Evolutionary conservation across 2,888 invertebrate species (phyloP).

Genomic region (Crossocerus cetratus): DNA sequence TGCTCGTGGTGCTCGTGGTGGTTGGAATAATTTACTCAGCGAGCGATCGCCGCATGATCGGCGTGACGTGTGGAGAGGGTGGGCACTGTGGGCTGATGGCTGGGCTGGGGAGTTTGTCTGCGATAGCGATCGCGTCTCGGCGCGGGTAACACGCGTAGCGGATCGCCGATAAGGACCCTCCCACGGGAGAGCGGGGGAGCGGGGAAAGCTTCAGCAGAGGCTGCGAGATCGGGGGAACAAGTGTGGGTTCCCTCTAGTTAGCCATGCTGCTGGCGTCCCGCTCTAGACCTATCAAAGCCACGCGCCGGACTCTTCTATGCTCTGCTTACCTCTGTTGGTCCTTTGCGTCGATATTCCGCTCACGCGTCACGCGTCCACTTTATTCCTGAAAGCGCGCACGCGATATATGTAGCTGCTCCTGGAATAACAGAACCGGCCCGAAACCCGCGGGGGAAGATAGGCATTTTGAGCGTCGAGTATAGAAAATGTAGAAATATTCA

Average conservation of each 20-base stretch:
- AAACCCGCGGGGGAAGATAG: too few relatives aligned
- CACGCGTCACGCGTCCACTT: conserved; percentile 10
- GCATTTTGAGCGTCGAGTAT: too few relatives aligned
- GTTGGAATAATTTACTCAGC: too few relatives aligned
- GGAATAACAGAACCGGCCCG: too few relatives aligned
- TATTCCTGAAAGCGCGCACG: too few relatives aligned
- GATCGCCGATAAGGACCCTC: not conserved
- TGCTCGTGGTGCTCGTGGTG: too few relatives aligned
- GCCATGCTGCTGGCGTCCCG: conserved; percentile 10
- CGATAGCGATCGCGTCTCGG: not conserved
- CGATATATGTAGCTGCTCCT: too few relatives aligned
- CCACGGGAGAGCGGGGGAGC: conserved; percentile 9
- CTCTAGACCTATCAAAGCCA: conserved; percentile 36
- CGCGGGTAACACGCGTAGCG: not conserved
- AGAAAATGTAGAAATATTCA: too few relatives aligned
- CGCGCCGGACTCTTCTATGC: conserved; percentile 20
- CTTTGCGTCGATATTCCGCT: conserved; percentile 21
- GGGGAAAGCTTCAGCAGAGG: not conserved
- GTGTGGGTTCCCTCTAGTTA: conserved; percentile 1
- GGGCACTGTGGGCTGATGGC: too few relatives aligned
- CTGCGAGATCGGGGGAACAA: not conserved
- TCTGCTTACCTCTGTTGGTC: too few relatives aligned
- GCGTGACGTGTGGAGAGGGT: too few relatives aligned
- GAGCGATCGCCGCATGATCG: too few relatives aligned
- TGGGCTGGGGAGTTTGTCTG: not conserved